Evolutionary conservation across 2,888 invertebrate species (phyloP).

Genomic region (Eledona agricola): DNA sequence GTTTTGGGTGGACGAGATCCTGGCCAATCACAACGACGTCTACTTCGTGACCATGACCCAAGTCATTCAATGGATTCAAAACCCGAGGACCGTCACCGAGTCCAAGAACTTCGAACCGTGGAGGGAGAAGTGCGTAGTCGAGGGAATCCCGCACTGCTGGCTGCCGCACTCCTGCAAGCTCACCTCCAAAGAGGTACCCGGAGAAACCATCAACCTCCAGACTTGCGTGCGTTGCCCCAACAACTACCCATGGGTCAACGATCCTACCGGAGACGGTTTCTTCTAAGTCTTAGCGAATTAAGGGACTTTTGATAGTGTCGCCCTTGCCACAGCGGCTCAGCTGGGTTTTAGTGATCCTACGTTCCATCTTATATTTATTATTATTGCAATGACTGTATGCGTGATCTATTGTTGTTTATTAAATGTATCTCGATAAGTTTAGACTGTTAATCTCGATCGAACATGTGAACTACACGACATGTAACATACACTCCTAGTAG

Average conservation of each 20-base stretch:
- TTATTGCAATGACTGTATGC: slow-evolving; percentile 56
- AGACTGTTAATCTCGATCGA: slow-evolving; percentile 53
- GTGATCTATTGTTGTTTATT: slow-evolving; percentile 59
- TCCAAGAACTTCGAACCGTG: slow-evolving; percentile 93
- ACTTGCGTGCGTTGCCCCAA: slow-evolving; percentile 93
- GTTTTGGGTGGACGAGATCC: slow-evolving; percentile 91
- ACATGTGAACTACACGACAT: slow-evolving; percentile 49
- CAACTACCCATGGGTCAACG: slow-evolving; percentile 94
- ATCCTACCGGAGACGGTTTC: slow-evolving; percentile 90
- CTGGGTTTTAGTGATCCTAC: slow-evolving; percentile 54
- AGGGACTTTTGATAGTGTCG: slow-evolving; percentile 45
- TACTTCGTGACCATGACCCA: slow-evolving; percentile 97
- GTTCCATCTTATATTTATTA: slow-evolving; percentile 58
- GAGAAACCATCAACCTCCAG: slow-evolving; percentile 92
- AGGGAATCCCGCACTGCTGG: slow-evolving; percentile 84
- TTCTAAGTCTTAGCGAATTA: slow-evolving; percentile 70
- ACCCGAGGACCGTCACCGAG: slow-evolving; percentile 83
- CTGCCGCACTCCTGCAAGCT: slow-evolving; percentile 91
- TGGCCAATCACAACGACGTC: slow-evolving; percentile 86
- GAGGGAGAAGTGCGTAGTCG: slow-evolving; percentile 93
- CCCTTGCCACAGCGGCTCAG: slow-evolving; percentile 44
- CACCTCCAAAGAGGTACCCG: slow-evolving; percentile 91
- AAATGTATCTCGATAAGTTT: slow-evolving; percentile 51
- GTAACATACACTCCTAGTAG: slow-evolving; percentile 53
- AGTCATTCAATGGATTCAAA: slow-evolving; percentile 95